Base-by-base conservation (phyloP, 2,797 vertebrate genomes). In the Melanogrammus aeglefinus region DNA sequence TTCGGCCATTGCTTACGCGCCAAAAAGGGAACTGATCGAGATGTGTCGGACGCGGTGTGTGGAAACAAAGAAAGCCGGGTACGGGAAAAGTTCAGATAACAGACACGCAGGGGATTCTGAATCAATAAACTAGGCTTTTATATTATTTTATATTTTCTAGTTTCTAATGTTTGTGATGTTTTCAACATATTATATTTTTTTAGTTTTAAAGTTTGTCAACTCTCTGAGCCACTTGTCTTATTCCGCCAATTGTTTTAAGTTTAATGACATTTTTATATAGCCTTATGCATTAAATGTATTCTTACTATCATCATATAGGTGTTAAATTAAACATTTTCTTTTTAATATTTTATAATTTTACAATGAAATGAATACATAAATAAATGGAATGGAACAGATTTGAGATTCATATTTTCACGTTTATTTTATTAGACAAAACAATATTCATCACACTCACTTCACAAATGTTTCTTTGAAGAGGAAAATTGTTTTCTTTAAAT, bases 21-120 rank as follows among this genome's bases (percentile, higher is more conserved):
- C 79, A 75, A 2, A 63, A 33, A 71, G 10, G 29, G 13, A 72
- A 31, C 13, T 5, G 0, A 12, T 4, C 8, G 1, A 38, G 2
- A 14, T 0, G 0, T 1, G 7, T 0, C 16, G 12, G 33, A 80
- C 86, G 91, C 36, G 31, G 35, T 36, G 35, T 36, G 35, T 6
- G 5, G 35, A 36, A 82, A 90, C 84, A 80, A 72, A 63, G 75
- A 85, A 90, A 76, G 63, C 63, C 63, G 24, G n/a, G 8, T 27
- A 1, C 2, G 57, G 24, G 57, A 10, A 0, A 69, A 24, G 63
- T 27, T 27, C 10, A 27, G n/a, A 8, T 27, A 10, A 63, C 21
- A 4, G 14, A 69, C 63, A 69, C 24, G 4, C 63, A 12, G 9
- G 63, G 57, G n/a, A 63, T 21, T 63, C 57, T 1, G n/a, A 63